These are phyloP conservation scores for Oscheius sp. DNA, from an alignment of 2,888 invertebrate genomes.

Conservation along the genomic window DNA sequence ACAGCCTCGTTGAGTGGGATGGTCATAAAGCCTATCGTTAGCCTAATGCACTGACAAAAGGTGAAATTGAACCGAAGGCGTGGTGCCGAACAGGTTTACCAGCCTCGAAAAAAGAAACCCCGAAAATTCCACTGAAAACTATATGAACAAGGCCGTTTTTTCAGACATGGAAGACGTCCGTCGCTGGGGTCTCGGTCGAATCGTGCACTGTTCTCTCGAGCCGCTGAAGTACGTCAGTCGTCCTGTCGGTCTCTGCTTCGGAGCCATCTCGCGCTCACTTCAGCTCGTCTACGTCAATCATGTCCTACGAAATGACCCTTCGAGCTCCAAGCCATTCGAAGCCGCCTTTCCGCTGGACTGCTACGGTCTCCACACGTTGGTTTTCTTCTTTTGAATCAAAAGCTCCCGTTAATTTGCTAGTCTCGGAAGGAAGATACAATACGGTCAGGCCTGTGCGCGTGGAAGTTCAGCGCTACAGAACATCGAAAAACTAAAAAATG, in stretches of 20 bases:
- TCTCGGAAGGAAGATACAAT: too few species aligned
- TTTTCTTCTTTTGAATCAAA: background rate
- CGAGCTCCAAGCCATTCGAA: slow-evolving; percentile 56
- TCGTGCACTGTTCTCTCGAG: slow-evolving; percentile 88
- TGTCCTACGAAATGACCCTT: slow-evolving; percentile 53
- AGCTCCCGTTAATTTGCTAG: too few species aligned
- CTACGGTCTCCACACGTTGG: slow-evolving; percentile 52
- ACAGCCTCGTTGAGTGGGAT: too few species aligned
- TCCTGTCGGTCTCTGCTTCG: slow-evolving; percentile 74
- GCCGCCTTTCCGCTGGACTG: slow-evolving; percentile 59
- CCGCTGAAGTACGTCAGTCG: slow-evolving; percentile 84
- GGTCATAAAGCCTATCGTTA: too few species aligned
- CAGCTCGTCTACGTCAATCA: slow-evolving; percentile 69
- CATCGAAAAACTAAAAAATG: too few species aligned
- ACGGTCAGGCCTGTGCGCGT: too few species aligned
- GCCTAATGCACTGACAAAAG: too few species aligned
- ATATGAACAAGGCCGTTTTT: background rate
- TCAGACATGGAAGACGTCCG: slow-evolving; percentile 83
- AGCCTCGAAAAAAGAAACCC: too few species aligned
- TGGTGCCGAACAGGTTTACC: too few species aligned
- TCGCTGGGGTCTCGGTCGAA: slow-evolving; percentile 85
- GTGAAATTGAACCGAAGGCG: too few species aligned
- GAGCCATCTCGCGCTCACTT: slow-evolving; percentile 73
- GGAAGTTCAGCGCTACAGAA: too few species aligned
- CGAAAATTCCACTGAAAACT: too few species aligned